phyloP scores from a whole-genome alignment of 1,140 invertebrate species.

The Atta colombica region DNA sequence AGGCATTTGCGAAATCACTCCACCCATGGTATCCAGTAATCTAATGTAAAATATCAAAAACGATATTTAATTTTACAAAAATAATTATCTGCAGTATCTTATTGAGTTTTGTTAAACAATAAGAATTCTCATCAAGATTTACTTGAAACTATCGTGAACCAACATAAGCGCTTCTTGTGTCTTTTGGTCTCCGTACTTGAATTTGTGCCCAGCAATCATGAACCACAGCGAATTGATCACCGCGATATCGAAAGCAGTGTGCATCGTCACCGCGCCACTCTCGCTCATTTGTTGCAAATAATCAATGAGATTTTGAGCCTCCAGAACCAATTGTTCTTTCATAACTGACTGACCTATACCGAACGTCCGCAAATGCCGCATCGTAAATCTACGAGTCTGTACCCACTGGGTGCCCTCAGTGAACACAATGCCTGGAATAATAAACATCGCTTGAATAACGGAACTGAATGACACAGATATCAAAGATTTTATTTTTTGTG shows the following conservation, averaged over 20 bases:
- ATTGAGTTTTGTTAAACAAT: too few relatives aligned
- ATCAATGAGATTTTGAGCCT: constrained; percentile 87
- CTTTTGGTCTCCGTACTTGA: constrained; percentile 87
- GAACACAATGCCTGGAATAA: constrained; percentile 88
- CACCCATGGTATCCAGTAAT: constrained; percentile 89
- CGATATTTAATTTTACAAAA: neutral
- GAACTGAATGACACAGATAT: neutral
- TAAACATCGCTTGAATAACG: neutral
- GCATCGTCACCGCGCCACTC: constrained; percentile 84
- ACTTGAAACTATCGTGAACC: constrained; percentile 88
- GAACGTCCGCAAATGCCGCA: constrained; percentile 88
- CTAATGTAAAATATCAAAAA: constrained; percentile 68
- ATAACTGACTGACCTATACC: constrained; percentile 89
- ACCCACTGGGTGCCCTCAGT: constrained; percentile 89
- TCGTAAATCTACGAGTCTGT: constrained; percentile 88
- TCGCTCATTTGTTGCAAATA: constrained; percentile 76
- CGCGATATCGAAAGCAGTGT: constrained; percentile 88
- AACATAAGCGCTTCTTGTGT: constrained; percentile 86
- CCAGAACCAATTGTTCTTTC: constrained; percentile 88
- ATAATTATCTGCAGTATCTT: neutral
- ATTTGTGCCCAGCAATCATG: constrained; percentile 90
- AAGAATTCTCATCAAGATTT: neutral
- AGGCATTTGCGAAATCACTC: constrained; percentile 89
- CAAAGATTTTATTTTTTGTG: neutral
- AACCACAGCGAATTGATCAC: constrained; percentile 92